phyloP scores from a whole-genome alignment of 2,113 vertebrate species.

The Vombatus ursinus region DNA sequence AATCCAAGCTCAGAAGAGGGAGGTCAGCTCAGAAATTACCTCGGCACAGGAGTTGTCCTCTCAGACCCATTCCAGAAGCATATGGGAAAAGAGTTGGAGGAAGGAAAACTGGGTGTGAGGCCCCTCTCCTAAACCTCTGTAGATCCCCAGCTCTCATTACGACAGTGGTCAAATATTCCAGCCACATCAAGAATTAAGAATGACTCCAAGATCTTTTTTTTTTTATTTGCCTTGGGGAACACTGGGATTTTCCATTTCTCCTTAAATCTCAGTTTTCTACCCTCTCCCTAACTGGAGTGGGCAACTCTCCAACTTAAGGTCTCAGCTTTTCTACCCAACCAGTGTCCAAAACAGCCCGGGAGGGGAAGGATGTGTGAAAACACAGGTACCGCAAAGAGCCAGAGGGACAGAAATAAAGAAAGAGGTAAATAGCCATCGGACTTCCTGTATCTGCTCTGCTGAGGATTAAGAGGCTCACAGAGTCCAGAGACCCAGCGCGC shows the following conservation, averaged over 20 bases:
- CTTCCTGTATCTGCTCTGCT: slow-evolving; percentile 51
- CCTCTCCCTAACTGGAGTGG: neutral
- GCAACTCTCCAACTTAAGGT: neutral
- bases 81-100: neutral
- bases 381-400: too few relatives aligned
- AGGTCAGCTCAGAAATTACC: neutral
- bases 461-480: slow-evolving; percentile 74
- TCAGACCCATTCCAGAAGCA: neutral
- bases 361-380: neutral
- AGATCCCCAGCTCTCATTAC: neutral
- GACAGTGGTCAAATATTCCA: slow-evolving; percentile 15
- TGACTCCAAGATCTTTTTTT: neutral
- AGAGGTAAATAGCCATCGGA: slow-evolving; percentile 42
- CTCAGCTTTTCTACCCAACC: neutral
- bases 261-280: neutral
- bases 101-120: neutral
- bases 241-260: slow-evolving; percentile 25
- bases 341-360: neutral
- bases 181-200: neutral
- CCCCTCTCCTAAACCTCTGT: slow-evolving; percentile 25
- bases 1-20: neutral
- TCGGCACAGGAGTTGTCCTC: neutral
- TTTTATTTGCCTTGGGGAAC: neutral
- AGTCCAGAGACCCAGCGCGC: slow-evolving; percentile 40
- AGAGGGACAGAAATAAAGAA: neutral